Percentiles rank a stretch among this genome's conserved stretches.
Evolutionary conservation across 1,140 invertebrate genomes (phyloP).

Genomic region (Daktulosphaira vitifoliae): DNA sequence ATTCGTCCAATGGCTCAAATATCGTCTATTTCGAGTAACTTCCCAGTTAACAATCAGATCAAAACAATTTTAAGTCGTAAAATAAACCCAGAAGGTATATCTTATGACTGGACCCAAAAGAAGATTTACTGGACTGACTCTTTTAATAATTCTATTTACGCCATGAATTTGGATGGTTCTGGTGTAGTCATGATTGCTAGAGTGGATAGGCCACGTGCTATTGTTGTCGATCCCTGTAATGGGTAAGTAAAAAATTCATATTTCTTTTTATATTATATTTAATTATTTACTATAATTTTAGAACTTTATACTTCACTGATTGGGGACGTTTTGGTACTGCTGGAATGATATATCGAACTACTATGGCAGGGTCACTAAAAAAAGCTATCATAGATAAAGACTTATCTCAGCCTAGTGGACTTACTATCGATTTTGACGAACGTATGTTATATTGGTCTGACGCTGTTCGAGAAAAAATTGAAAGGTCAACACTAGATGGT

Average conservation of each 20-base stretch:
- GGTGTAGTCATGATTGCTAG: constrained; percentile 87
- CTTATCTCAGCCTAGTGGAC: constrained; percentile 87
- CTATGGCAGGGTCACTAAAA: constrained; percentile 92
- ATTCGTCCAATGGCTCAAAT: constrained; percentile 84
- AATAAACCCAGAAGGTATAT: constrained; percentile 90
- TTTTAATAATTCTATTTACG: constrained; percentile 87
- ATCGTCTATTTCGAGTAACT: constrained; percentile 62
- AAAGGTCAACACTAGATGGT: constrained; percentile 83
- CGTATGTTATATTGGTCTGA: constrained; percentile 96
- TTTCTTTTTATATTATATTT: neutral
- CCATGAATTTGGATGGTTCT: constrained; percentile 82
- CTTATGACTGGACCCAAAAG: constrained; percentile 93
- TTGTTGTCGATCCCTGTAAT: constrained; percentile 94
- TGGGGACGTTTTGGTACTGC: constrained; percentile 88
- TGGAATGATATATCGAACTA: constrained; percentile 89
- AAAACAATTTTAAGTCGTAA: constrained; percentile 67
- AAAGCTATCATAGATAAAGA: constrained; percentile 81
- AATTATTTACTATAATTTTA: constrained; percentile 37
- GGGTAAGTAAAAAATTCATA: constrained; percentile 48
- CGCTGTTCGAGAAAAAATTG: constrained; percentile 93
- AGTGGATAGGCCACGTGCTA: constrained; percentile 86
- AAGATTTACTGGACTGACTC: constrained; percentile 97
- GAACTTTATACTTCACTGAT: constrained; percentile 81
- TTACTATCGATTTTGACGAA: constrained; percentile 94
- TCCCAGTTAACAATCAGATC: constrained; percentile 54